Evolutionary conservation across 2,888 invertebrate genomes (phyloP), one percentile per base, ranked within the genome.

Genomic region (Brachylomia viminalis): DNA sequence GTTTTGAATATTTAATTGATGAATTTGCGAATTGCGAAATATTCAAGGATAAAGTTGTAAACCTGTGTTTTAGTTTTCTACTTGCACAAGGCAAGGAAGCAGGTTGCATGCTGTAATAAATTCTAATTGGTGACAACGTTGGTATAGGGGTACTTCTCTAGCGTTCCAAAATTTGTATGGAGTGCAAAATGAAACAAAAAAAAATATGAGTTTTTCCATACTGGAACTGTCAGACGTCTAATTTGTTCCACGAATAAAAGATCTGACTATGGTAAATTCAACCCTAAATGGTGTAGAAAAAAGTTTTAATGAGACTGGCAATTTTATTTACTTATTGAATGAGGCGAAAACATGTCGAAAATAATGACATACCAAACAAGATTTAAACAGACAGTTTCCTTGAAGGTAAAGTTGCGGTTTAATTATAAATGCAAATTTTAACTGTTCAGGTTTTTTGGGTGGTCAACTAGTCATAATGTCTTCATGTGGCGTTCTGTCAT

Each of bases 391-490:
- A 75, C 70, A 79, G 87, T 88, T 86, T 88, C 86, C 86, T 87
- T 87, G 86, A 86, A 84, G 80, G 80, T 83, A 72, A 86, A 84
- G 75, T 82, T 79, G 85, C 62, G 81, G 84, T 88, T 88, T 87
- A 69, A 87, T 87, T 86, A 89, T 83, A 86, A 80, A 87, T 87
- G 84, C 85, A 72, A 88, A 88, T 86, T 83, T 72, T 79, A 79
- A 77, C 80, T 88, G 90, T 88, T 88, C 91, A 90, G 83, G 90
- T 89, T 80, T 88, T 85, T 75, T 72, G 38, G 75, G 77, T 85
- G 80, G 86, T 90, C 87, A 86, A 62, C 20, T 52, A 2, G 15
- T 47, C 27, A 47, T 64, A 56, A 27, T 65, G 52, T 30, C 52
- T 67, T 67, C 15, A 62, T 23, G 23, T 54, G 10, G 33, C 8